phyloP scores from a whole-genome alignment of 1,140 invertebrate genomes.

The Neodiprion fabricii region DNA sequence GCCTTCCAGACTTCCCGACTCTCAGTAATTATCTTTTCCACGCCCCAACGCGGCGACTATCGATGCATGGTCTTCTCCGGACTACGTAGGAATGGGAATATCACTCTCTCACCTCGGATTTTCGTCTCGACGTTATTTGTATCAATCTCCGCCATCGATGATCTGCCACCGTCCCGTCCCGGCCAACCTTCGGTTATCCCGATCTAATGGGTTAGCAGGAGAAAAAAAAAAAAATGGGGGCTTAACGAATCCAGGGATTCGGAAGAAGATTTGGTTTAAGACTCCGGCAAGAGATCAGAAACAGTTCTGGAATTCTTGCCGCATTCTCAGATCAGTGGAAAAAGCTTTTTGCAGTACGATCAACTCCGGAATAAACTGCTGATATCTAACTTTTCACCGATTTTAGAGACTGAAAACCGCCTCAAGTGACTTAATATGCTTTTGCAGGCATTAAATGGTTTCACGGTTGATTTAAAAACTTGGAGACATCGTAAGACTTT shows the following conservation, averaged over 20 bases:
- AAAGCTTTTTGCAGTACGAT: too few relatives aligned
- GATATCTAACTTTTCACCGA: too few relatives aligned
- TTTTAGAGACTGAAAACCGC: too few relatives aligned
- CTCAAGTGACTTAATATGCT: too few relatives aligned
- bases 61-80: conserved; percentile 48
- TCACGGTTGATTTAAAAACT: too few relatives aligned
- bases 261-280: too few relatives aligned
- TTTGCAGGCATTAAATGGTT: too few relatives aligned
- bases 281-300: too few relatives aligned
- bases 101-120: too few relatives aligned
- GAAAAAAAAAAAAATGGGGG: background rate
- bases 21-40: conserved; percentile 52
- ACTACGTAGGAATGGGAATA: conserved; percentile 42
- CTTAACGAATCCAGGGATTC: background rate
- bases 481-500: too few relatives aligned
- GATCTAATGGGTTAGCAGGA: background rate
- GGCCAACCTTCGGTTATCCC: background rate
- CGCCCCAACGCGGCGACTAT: conserved; percentile 31
- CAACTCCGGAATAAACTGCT: too few relatives aligned
- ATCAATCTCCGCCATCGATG: background rate
- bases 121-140: background rate
- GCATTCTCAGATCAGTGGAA: background rate
- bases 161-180: too few relatives aligned
- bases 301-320: background rate
- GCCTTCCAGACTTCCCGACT: conserved; percentile 51